Percentiles rank a stretch among this genome's conserved stretches.
These are phyloP conservation scores for Salminus brasiliensis DNA, from an alignment of 2,113 vertebrate genomes.

Conservation along the genomic window DNA sequence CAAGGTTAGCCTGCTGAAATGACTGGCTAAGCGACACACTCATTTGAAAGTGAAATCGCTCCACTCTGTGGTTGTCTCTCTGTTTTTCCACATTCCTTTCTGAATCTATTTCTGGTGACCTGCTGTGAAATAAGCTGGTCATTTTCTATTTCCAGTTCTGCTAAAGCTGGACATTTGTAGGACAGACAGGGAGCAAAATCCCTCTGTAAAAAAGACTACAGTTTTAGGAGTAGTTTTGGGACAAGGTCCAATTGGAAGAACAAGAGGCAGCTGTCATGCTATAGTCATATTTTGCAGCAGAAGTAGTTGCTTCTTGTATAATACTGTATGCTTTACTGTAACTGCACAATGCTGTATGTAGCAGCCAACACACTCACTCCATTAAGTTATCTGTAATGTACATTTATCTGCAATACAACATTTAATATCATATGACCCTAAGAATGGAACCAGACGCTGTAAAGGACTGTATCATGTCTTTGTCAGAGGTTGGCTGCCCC, in stretches of 20 bases:
- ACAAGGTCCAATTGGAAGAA: neutral
- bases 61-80: neutral
- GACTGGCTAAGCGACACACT: neutral
- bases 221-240: neutral
- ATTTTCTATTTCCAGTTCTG: neutral
- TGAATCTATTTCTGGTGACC: constrained; percentile 23
- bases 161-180: neutral
- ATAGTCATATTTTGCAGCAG: neutral
- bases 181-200: neutral
- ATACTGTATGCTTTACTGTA: too few relatives aligned
- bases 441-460: neutral
- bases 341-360: too few relatives aligned
- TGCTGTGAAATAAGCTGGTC: neutral
- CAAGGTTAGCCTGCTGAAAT: neutral
- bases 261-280: neutral
- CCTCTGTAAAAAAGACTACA: neutral
- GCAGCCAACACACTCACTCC: neutral
- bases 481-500: constrained; percentile 85
- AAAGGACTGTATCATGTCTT: neutral
- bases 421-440: neutral
- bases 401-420: neutral
- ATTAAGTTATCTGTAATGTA: neutral
- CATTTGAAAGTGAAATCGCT: constrained; percentile 36
- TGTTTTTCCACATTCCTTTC: neutral
- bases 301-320: neutral